Evolutionary conservation across 2,797 vertebrate genomes (phyloP), one percentile per base, ranked within the genome.

Genomic region (Phoxinus dragarum): DNA sequence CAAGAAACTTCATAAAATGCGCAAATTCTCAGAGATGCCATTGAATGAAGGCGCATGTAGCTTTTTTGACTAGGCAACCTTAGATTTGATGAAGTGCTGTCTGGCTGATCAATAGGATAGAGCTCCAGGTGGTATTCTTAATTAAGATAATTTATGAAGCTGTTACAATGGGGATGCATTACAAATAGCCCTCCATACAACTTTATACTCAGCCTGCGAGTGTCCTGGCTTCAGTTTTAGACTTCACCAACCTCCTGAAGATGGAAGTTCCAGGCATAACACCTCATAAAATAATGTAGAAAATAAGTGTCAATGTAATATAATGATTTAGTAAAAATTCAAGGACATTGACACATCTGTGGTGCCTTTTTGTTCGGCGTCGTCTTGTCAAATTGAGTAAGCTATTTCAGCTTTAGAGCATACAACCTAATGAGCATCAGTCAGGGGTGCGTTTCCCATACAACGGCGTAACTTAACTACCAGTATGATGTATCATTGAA

Each of bases 121-220:
- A 84, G 93, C 94, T 94, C 21, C 86, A 87, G 94, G 94, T 92
- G 90, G 73, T 91, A 90, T 95, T 95, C 94, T 92, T 96, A 94
- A 95, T 96, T 94, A 95, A 94, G 93, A 91, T 95, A 94, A 95
- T 95, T 95, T 95, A 94, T 94, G 93, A 93, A 88, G 71, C 80
- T 86, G 82, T 90, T 72, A 81, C 90, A 47, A 90, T 90, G 90
- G 90, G 88, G 91, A 85, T 90, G 88, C 91, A 92, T 92, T 92
- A 93, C 89, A 92, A 90, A 93, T 88, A 87, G 90, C 88, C 93
- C 88, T 88, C 79, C 75, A 54, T 47, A 78, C n/a, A 67, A 80
- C 73, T 64, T 81, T 61, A 42, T 23, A 21, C 67, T 61, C 56
- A 76, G 42, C 56, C 73, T 11, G 64, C 21, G 31, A 44, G 34